Conservation (phyloP, 2,797 vertebrate genomes). For the Enteromius viviparus region DNA sequence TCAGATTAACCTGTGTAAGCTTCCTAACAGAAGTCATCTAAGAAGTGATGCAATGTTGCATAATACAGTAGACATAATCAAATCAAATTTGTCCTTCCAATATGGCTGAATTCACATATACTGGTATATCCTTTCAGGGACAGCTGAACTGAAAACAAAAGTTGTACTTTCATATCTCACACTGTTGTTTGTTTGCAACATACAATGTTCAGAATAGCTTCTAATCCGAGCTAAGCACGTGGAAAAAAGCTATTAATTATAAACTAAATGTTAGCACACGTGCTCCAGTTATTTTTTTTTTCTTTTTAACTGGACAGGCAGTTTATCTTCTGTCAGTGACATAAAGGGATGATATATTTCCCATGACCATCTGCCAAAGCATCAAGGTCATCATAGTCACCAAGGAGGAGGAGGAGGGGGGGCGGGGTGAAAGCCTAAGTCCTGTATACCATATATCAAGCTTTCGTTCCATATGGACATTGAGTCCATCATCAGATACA, state of each 20-base stretch:
- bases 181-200: neutral
- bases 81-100: constrained; percentile 26
- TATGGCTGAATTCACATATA: neutral
- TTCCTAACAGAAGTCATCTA: constrained; percentile 38
- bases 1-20: constrained; percentile 47
- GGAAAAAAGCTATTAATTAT: constrained; percentile 5
- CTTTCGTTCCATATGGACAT: constrained; percentile 29
- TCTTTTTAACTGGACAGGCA: neutral
- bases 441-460: constrained; percentile 10
- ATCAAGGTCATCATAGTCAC: constrained; percentile 28
- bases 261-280: neutral
- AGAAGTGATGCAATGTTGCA: constrained; percentile 22
- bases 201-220: neutral
- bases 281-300: neutral
- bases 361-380: constrained; percentile 45
- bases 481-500: neutral
- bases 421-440: constrained; percentile 13
- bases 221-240: neutral
- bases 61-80: constrained; percentile 31
- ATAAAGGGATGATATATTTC: constrained; percentile 36
- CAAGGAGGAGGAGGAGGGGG: neutral
- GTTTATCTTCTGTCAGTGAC: constrained; percentile 9
- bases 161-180: neutral
- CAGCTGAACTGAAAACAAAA: neutral
- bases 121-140: neutral